These are phyloP conservation scores for Chymomyza procnemis DNA, from an alignment of 2,888 invertebrate species.

Conservation along the genomic window DNA sequence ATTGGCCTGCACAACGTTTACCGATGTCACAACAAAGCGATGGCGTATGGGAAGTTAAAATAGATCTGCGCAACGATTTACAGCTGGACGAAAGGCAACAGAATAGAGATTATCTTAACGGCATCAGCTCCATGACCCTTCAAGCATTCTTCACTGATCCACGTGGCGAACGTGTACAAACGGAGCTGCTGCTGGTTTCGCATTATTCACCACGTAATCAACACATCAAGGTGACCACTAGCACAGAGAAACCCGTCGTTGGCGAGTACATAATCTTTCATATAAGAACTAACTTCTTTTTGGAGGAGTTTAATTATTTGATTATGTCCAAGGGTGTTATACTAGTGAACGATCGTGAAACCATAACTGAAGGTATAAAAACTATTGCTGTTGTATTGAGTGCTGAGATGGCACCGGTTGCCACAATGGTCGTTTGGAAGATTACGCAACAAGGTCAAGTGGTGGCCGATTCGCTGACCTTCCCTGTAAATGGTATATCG, in stretches of 20 bases:
- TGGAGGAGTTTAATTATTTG: slow-evolving; percentile 93
- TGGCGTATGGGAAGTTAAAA: slow-evolving; percentile 90
- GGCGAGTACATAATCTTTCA: slow-evolving; percentile 97
- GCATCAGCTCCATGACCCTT: slow-evolving; percentile 84
- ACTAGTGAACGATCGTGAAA: slow-evolving; percentile 89
- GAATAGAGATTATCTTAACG: slow-evolving; percentile 83
- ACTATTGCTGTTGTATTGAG: slow-evolving; percentile 90
- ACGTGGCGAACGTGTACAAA: slow-evolving; percentile 82
- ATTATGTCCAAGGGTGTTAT: slow-evolving; percentile 96
- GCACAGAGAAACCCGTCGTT: slow-evolving; percentile 90
- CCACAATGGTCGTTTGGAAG: slow-evolving; percentile 93
- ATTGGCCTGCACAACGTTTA: slow-evolving; percentile 82
- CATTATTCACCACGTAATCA: slow-evolving; percentile 90
- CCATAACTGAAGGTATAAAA: slow-evolving; percentile 86
- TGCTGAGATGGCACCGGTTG: slow-evolving; percentile 94
- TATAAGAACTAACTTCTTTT: slow-evolving; percentile 92
- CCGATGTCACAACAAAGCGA: slow-evolving; percentile 83
- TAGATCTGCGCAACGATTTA: slow-evolving; percentile 85
- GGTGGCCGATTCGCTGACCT: slow-evolving; percentile 95
- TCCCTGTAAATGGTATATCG: slow-evolving; percentile 96
- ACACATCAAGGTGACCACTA: slow-evolving; percentile 90
- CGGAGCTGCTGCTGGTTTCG: slow-evolving; percentile 85
- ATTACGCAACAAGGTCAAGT: slow-evolving; percentile 90
- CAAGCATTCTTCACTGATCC: slow-evolving; percentile 85
- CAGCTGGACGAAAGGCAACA: slow-evolving; percentile 81